Conservation (phyloP, 2,888 invertebrate genomes). For the Serripes groenlandicus region DNA sequence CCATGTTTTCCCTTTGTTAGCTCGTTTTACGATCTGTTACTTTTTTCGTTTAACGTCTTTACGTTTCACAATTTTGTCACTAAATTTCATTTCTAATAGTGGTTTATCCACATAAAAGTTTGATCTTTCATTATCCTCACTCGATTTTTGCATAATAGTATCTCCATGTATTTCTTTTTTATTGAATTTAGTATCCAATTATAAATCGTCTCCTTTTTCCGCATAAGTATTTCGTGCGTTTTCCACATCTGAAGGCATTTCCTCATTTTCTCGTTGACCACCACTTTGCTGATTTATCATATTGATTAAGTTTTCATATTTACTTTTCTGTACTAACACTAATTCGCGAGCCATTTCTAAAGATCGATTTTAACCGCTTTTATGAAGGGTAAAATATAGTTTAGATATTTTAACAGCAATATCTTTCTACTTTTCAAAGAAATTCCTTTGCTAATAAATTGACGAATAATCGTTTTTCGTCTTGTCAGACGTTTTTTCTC, state of each 20-base stretch:
- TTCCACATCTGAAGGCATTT: no score
- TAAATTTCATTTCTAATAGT: constrained; percentile 32
- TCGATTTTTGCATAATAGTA: no score
- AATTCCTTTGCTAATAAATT: constrained; percentile 38
- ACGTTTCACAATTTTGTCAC: no score
- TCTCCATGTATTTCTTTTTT: no score
- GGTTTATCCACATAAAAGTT: constrained; percentile 33
- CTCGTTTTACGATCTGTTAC: no score
- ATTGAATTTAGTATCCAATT: no score
- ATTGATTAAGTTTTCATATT: constrained; percentile 44
- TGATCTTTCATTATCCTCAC: constrained; percentile 12
- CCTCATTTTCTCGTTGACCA: constrained; percentile 21
- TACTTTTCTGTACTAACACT: constrained; percentile 37
- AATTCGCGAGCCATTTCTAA: constrained; percentile 50
- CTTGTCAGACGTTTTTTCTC: constrained; percentile 36
- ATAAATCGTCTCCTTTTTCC: no score
- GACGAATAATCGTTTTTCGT: constrained; percentile 50
- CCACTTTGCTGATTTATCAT: constrained; percentile 13
- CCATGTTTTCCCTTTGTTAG: no score
- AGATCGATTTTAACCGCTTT: constrained; percentile 22
- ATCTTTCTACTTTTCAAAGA: constrained; percentile 34
- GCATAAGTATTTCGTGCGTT: no score
- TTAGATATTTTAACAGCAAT: constrained; percentile 29
- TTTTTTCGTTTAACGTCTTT: no score
- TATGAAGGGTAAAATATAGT: constrained; percentile 41